These are phyloP conservation scores for Antedon mediterranea DNA, from an alignment of 53 echinoderm and acorn worm genomes.

Conservation along the genomic window DNA sequence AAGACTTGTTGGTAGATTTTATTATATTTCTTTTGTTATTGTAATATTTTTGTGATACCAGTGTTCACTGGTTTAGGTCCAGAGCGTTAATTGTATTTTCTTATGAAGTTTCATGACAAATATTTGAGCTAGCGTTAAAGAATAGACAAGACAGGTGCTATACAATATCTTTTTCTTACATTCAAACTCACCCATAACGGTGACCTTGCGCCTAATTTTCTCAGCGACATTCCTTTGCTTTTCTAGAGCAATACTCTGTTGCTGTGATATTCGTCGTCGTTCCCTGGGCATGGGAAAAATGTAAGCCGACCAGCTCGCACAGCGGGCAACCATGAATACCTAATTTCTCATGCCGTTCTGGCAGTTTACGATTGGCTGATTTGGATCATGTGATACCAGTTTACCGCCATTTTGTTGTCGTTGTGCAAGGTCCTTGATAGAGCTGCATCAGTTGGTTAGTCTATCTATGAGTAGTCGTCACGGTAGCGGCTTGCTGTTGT, in stretches of 20 bases:
- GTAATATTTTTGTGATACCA: too few relatives aligned
- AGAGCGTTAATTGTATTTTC: background rate
- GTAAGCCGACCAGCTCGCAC: background rate
- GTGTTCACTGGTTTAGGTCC: background rate
- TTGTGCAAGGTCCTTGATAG: background rate
- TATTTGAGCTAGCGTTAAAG: background rate
- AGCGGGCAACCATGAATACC: background rate
- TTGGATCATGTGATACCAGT: background rate
- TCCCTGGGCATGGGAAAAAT: slow-evolving; percentile 1
- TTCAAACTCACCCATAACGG: background rate
- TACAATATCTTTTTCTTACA: background rate
- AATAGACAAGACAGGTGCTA: background rate
- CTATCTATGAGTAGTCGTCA: background rate
- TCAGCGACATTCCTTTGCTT: background rate
- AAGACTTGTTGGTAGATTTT: too few relatives aligned
- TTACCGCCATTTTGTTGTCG: background rate
- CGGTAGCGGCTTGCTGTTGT: background rate
- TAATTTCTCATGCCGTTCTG: background rate
- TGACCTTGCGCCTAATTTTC: background rate
- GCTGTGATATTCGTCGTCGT: background rate
- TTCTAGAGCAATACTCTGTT: background rate
- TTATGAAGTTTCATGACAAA: background rate
- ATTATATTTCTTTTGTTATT: too few relatives aligned
- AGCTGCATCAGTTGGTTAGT: background rate
- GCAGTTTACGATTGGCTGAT: background rate